Base-by-base conservation (phyloP, 2,113 vertebrate species). In the Scytalopus superciliaris region DNA sequence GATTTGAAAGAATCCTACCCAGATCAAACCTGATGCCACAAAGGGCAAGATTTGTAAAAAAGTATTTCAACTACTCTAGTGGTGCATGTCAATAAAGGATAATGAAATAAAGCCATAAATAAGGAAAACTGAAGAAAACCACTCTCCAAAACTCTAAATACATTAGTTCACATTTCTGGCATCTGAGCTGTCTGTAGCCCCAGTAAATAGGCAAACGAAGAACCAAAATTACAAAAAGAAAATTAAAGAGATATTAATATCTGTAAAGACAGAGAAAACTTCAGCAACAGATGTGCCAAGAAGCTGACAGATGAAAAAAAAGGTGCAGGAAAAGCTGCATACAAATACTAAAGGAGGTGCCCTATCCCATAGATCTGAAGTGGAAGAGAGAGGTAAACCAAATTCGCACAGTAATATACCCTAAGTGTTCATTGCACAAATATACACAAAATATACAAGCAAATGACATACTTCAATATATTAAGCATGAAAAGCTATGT, bases 1-100 rank as follows among this genome's bases (percentile, higher is more conserved):
- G 47, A 79, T 88, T 85, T 91, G 72, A 92, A 95, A 96, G 88
- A 94, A 91, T 86, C 68, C 76, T 87, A 82, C 89, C 50, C 94
- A 74, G 93, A 96, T 92, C 72, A 96, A 93, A 96, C 74, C 73
- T 7, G 5, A 44, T 69, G 67, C 57, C 84, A 91, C 70, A 93
- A 80, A 93, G 68, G 72, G 72, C n/a, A 70, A 87, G 75, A 66
- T 52, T 90, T 83, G 87, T 84, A 78, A 80, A 95, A 89, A 79
- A 42, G 53, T 69, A 60, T 85, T 83, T 91, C 74, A 53, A 4
- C 83, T 91, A 75, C 76, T 72, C 47, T 44, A 59, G 87, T 39
- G 82, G 74, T 93, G 55, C 45, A 70, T 23, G 23, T 93, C 92
- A 86, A 90, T 88, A 93, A 76, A 91, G 68, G 18, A 42, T 78